A percentile compares a stretch with the other conserved stretches of the same genome.
Conservation (phyloP, 2,797 vertebrate genomes). For the Oryzias sinensis region DNA sequence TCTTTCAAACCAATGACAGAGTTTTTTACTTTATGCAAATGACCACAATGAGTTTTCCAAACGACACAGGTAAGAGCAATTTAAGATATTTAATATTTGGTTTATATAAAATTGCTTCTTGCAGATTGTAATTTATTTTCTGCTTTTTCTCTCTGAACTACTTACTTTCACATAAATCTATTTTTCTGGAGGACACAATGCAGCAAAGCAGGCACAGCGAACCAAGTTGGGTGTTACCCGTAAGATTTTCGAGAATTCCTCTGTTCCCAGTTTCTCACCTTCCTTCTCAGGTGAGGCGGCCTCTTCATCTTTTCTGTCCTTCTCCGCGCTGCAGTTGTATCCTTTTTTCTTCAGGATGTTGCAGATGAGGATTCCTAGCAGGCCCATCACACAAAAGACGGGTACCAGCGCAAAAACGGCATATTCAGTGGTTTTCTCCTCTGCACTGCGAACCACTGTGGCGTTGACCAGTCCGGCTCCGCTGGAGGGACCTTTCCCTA, state of each 20-base stretch:
- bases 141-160: too few relatives aligned
- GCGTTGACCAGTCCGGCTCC: constrained; percentile 65
- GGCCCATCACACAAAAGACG: constrained; percentile 91
- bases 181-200: too few relatives aligned
- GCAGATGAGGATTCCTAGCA: constrained; percentile 93
- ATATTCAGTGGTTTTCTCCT: constrained; percentile 84
- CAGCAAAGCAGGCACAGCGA: too few relatives aligned
- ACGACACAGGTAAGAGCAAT: too few relatives aligned
- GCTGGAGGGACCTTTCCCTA: constrained; percentile 54
- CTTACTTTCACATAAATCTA: too few relatives aligned
- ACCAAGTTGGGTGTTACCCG: too few relatives aligned
- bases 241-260: background rate
- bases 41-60: too few relatives aligned
- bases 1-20: too few relatives aligned
- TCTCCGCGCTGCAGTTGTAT: constrained; percentile 86
- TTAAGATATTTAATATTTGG: too few relatives aligned
- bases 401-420: constrained; percentile 91
- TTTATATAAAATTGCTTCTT: too few relatives aligned
- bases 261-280: constrained; percentile 69
- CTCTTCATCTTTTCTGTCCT: constrained; percentile 81
- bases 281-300: constrained; percentile 74
- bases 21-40: too few relatives aligned
- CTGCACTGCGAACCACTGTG: constrained; percentile 75
- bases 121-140: too few relatives aligned
- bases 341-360: constrained; percentile 95